Evolutionary conservation across 2,113 vertebrate species (phyloP).

Genomic region (Paedocypris sp.): DNA sequence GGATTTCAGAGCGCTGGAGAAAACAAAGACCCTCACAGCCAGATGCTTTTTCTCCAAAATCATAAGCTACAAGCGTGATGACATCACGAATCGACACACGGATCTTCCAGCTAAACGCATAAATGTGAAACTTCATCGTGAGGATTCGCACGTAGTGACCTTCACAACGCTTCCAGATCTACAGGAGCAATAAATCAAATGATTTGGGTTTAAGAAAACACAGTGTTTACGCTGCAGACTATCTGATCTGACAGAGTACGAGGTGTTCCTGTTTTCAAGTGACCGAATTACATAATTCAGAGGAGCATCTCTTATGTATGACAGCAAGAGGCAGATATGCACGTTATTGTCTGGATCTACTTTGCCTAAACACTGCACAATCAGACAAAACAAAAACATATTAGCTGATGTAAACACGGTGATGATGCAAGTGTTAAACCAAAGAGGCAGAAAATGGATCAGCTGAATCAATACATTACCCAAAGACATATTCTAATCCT

Average conservation of each 20-base stretch:
- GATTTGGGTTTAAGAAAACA: background rate
- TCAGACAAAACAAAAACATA: background rate
- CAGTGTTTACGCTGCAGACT: background rate
- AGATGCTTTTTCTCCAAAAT: slow-evolving; percentile 2
- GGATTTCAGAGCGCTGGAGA: slow-evolving; percentile 34
- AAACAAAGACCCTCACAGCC: slow-evolving; percentile 25
- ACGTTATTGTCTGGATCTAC: slow-evolving; percentile 1
- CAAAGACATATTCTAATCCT: no score
- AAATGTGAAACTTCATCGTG: no score
- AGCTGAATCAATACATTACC: no score
- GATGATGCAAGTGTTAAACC: no score
- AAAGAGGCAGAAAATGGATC: no score
- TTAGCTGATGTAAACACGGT: background rate
- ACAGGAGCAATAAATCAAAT: no score
- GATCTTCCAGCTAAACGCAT: no score
- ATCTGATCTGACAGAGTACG: slow-evolving; percentile 14
- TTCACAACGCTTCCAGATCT: no score
- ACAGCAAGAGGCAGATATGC: slow-evolving; percentile 11
- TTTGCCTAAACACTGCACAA: background rate
- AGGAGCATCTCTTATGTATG: slow-evolving; percentile 45
- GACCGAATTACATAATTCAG: slow-evolving; percentile 44
- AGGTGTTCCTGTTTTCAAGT: slow-evolving; percentile 12
- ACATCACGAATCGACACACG: no score
- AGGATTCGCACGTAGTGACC: no score
- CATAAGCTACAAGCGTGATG: slow-evolving; percentile 1